Evolutionary conservation across 2,888 invertebrate species (phyloP), one percentile per base, ranked within the genome.

Genomic region (Cheilosia vulpina): DNA sequence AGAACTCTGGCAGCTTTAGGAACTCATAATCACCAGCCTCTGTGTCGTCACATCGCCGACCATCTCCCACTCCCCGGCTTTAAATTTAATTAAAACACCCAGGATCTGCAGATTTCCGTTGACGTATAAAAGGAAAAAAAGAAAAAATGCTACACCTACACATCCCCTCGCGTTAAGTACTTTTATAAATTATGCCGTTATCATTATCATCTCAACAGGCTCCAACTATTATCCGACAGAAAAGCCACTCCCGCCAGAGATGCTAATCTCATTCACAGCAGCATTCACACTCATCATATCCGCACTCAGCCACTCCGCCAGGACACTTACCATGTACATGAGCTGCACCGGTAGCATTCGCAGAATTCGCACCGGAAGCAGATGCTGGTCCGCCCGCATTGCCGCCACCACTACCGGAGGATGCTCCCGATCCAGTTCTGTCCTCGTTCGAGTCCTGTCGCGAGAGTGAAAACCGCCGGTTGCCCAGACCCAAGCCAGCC

Each of bases 401-500:
- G 52, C 75, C 81, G 55, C 73, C 78, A 53, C 82, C 83, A 58
- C 58, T 57, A 87, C 85, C 81, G 68, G 77, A 38, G 11, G 78
- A 69, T 31, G 65, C 43, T 24, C 50, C 72, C 41, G 75, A 76
- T 68, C 73, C 82, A 68, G 72, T 75, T 82, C 89, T 88, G 75
- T 90, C 90, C 82, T 94, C 94, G 27, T 92, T 93, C 47, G 95
- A 95, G 87, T 95, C 94, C 90, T 95, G 95, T 1, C 95, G 94
- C 27, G 95, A 93, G 80, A 96, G 93, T 17, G 96, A 95, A 90
- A 94, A 96, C 87, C 96, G 94, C 87, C 95, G 95, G 75, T 96
- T 95, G 88, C 96, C 96, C 82, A 97, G 93, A 87, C 95, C 95
- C 88, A 97, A 93, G 89, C 95, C 96, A 60, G 96, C 96, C 88